Conservation (phyloP, 2,113 vertebrate genomes). For the Ctenomys sociabilis region DNA sequence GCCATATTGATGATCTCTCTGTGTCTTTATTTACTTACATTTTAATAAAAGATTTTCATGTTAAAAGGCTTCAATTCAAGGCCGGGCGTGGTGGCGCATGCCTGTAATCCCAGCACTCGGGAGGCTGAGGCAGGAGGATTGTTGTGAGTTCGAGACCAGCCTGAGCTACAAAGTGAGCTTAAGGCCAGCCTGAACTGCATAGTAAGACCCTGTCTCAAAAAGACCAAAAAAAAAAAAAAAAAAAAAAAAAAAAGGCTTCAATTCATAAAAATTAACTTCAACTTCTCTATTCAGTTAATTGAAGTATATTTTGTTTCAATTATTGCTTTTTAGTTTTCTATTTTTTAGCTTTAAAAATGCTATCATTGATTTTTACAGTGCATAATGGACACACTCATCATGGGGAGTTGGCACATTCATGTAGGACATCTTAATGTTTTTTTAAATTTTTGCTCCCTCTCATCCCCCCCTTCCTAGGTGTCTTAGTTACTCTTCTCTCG, state of each 20-base stretch:
- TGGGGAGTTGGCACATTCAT: background rate
- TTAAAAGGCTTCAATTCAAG: background rate
- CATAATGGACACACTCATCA: too few species aligned
- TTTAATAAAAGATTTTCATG: background rate
- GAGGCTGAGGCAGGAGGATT: too few species aligned
- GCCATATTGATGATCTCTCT: background rate
- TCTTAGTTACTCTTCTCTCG: too few species aligned
- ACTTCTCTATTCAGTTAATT: background rate
- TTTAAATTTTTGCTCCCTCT: background rate
- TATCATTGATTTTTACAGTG: background rate
- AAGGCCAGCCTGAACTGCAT: too few species aligned
- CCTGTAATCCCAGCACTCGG: too few species aligned
- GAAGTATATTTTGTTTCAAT: background rate
- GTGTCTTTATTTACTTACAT: background rate
- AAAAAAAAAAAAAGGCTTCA: background rate
- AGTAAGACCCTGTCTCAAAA: too few species aligned
- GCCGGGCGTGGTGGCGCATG: too few species aligned
- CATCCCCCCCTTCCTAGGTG: background rate
- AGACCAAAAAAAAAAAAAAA: too few species aligned
- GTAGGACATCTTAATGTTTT: too few species aligned
- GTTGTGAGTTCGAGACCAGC: too few species aligned
- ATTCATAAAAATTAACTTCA: background rate
- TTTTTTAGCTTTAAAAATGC: background rate
- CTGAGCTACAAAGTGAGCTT: too few species aligned
- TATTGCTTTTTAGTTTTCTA: background rate